Percentiles rank a stretch among this genome's conserved stretches.
These are phyloP conservation scores for Sphaerodactylus townsendi DNA, from an alignment of 2,113 vertebrate species.

Conservation along the genomic window DNA sequence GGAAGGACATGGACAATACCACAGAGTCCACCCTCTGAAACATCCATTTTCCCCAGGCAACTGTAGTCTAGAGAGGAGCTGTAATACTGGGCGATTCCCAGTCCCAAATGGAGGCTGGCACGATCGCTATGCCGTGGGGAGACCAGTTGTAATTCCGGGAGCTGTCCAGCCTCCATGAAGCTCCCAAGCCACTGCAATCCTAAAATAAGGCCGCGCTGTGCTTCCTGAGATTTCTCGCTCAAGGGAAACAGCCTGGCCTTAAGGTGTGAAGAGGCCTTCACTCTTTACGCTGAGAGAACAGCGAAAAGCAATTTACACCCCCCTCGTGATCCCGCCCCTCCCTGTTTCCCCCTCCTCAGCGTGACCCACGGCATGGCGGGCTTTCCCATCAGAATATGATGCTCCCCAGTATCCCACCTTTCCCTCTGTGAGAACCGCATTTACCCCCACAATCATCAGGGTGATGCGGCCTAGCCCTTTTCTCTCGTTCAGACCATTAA, in stretches of 20 bases:
- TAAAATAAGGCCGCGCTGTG: too few relatives aligned
- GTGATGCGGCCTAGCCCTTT: background rate
- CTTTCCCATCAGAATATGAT: background rate
- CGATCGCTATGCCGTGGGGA: too few relatives aligned
- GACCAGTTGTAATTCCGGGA: too few relatives aligned
- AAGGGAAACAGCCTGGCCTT: background rate
- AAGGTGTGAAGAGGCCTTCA: background rate
- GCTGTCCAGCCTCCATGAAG: too few relatives aligned
- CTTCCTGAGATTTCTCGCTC: background rate
- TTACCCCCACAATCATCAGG: background rate
- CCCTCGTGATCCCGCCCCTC: too few relatives aligned
- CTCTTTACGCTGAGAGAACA: background rate
- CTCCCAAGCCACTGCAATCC: too few relatives aligned
- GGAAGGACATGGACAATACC: too few relatives aligned
- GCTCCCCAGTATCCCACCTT: background rate
- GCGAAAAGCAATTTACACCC: constrained; percentile 7
- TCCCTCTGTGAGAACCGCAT: background rate
- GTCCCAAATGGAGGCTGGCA: too few relatives aligned
- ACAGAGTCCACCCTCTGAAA: too few relatives aligned
- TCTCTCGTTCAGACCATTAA: background rate
- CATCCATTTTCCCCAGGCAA: too few relatives aligned
- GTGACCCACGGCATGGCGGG: background rate
- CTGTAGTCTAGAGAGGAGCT: too few relatives aligned
- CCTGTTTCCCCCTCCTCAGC: background rate
- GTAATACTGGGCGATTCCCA: too few relatives aligned